phyloP scores from a whole-genome alignment of 2,113 vertebrate species.

The Nettapus auritus region DNA sequence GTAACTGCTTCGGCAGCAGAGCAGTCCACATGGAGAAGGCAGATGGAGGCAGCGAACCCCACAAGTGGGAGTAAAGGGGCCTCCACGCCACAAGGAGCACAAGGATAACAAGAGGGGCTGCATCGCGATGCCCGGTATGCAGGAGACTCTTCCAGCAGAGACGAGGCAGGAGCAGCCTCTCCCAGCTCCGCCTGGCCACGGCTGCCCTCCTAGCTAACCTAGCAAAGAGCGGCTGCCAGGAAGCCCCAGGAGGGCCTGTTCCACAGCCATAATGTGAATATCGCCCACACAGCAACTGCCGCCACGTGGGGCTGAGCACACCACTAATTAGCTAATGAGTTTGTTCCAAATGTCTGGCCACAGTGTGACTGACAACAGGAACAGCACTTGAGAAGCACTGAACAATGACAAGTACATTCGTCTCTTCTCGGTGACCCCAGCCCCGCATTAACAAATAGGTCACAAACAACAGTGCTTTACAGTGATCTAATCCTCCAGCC shows the following conservation, averaged over 20 bases:
- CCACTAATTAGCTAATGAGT: slow-evolving; percentile 65
- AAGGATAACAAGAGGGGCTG: neutral
- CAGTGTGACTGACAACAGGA: neutral
- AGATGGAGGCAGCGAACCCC: neutral
- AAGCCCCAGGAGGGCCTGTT: slow-evolving; percentile 19
- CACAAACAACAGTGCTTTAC: slow-evolving; percentile 41
- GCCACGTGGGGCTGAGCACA: slow-evolving; percentile 39
- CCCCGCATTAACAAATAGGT: slow-evolving; percentile 54
- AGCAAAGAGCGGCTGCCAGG: neutral
- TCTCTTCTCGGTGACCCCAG: slow-evolving; percentile 33
- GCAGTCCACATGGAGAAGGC: accelerated
- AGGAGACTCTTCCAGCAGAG: neutral
- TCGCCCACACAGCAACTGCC: neutral
- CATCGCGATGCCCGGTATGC: neutral
- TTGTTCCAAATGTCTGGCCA: slow-evolving; percentile 46
- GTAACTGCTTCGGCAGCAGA: neutral
- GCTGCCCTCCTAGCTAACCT: neutral
- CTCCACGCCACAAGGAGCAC: neutral
- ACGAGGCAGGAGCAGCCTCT: neutral
- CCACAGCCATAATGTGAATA: slow-evolving; percentile 1
- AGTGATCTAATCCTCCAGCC: slow-evolving; percentile 62
- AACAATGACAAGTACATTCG: neutral
- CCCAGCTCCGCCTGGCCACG: neutral
- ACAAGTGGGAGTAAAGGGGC: neutral
- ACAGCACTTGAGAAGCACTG: neutral